A percentile compares a stretch with the other conserved stretches of the same genome.
Conservation (phyloP, 37 sponge, comb jelly and placozoan species). For the Axinella damicornis region DNA sequence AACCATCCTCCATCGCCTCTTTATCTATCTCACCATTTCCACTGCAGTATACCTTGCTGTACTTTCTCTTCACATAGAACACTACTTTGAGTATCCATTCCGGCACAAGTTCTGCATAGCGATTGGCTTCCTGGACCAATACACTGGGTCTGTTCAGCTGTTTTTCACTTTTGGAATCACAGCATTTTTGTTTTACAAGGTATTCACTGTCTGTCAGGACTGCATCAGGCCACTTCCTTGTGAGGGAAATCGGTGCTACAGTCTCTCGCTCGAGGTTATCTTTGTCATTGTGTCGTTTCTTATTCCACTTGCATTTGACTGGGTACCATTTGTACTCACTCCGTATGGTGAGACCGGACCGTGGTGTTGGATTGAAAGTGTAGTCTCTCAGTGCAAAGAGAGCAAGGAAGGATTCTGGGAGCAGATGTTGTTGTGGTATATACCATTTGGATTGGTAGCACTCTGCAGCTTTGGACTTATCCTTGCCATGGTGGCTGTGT, state of each 20-base stretch:
- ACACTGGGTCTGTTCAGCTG: slow-evolving; percentile 21
- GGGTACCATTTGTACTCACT: neutral
- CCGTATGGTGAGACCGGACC: slow-evolving; percentile 13
- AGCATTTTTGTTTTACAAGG: neutral
- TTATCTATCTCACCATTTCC: slow-evolving; percentile 3
- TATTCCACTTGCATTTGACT: neutral
- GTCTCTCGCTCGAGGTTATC: neutral
- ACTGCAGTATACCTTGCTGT: neutral
- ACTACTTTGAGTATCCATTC: neutral
- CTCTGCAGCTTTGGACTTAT: neutral
- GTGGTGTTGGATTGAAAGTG: slow-evolving; percentile 3
- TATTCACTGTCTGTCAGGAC: neutral
- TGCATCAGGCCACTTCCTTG: neutral
- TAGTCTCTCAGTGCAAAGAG: neutral
- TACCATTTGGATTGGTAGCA: slow-evolving; percentile 6
- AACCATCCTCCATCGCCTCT: slow-evolving; percentile 8
- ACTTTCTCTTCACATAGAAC: neutral
- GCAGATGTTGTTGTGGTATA: slow-evolving; percentile 12
- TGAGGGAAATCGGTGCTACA: neutral
- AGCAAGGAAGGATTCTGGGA: slow-evolving; percentile 4
- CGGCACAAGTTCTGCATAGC: neutral
- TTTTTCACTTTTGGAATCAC: slow-evolving; percentile 1
- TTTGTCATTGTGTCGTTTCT: neutral
- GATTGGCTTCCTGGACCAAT: slow-evolving; percentile 7
- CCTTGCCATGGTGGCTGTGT: neutral